Conservation (phyloP, 1,140 invertebrate genomes). For the Drosophila miranda region DNA sequence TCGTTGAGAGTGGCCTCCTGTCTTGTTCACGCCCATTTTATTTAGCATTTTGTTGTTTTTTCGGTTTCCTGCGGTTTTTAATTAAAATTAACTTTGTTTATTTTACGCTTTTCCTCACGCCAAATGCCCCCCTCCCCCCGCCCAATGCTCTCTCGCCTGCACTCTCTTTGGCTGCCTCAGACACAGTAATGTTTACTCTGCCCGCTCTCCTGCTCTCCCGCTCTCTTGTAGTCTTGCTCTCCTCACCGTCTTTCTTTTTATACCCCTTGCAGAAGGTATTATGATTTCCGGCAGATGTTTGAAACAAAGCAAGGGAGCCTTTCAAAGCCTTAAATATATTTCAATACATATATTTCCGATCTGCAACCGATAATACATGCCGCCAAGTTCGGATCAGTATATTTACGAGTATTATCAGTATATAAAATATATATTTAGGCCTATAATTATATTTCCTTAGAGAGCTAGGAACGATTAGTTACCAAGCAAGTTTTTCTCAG, state of each 20-base stretch:
- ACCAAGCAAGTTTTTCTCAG: too few relatives aligned
- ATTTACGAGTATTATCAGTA: too few relatives aligned
- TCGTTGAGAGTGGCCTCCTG: constrained; percentile 17
- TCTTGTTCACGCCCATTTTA: constrained; percentile 63
- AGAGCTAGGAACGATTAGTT: too few relatives aligned
- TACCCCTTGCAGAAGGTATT: too few relatives aligned
- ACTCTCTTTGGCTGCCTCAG: constrained; percentile 15
- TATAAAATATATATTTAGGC: too few relatives aligned
- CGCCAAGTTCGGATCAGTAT: too few relatives aligned
- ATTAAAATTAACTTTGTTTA: constrained; percentile 81
- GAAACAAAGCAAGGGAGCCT: too few relatives aligned
- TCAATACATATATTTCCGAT: too few relatives aligned
- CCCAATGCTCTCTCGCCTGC: not conserved
- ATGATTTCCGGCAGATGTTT: too few relatives aligned
- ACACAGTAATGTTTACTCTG: constrained; percentile 72
- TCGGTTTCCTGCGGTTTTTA: constrained; percentile 77
- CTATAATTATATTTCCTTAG: too few relatives aligned
- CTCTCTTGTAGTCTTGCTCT: constrained; percentile 5
- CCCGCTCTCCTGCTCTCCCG: constrained; percentile 10
- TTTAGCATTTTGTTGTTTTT: constrained; percentile 75
- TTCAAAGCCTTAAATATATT: too few relatives aligned
- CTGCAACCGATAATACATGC: too few relatives aligned
- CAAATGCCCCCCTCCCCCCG: not conserved
- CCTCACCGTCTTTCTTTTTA: not conserved
- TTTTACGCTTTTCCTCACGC: constrained; percentile 65